These are phyloP conservation scores for Hofmannophila pseudospretella DNA, from an alignment of 2,888 invertebrate species.

Conservation along the genomic window DNA sequence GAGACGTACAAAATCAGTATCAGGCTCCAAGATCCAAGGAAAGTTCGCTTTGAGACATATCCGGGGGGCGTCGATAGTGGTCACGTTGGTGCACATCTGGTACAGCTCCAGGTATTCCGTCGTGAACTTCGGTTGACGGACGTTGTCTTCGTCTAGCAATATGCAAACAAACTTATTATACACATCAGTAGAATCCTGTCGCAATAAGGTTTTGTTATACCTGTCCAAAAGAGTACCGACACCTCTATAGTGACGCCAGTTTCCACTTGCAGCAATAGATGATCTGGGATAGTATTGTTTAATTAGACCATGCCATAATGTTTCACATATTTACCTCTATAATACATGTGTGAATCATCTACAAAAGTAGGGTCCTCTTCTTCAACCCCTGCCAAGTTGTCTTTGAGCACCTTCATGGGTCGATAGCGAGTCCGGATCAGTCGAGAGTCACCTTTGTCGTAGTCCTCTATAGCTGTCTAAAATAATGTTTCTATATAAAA, in stretches of 20 bases:
- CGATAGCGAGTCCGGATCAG: conserved; percentile 65
- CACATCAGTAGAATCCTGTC: no score
- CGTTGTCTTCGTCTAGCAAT: conserved; percentile 50
- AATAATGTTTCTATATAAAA: no score
- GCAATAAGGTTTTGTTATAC: no score
- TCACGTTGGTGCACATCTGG: conserved; percentile 54
- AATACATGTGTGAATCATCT: conserved; percentile 68
- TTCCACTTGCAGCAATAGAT: no score
- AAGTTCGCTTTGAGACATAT: conserved; percentile 60
- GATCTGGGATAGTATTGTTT: no score
- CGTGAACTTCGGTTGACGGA: conserved; percentile 58
- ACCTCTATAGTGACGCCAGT: no score
- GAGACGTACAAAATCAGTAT: conserved; percentile 64
- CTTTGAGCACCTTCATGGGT: conserved; percentile 68
- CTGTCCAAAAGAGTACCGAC: no score
- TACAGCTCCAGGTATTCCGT: conserved; percentile 57
- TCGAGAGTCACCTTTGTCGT: conserved; percentile 61
- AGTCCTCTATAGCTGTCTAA: conserved; percentile 55
- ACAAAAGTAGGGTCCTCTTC: conserved; percentile 63
- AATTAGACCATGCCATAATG: no score
- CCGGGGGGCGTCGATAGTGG: conserved; percentile 54
- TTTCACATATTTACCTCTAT: conserved; percentile 64
- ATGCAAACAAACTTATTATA: no score
- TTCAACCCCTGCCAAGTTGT: conserved; percentile 54
- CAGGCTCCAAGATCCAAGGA: conserved; percentile 70